Percentiles rank a stretch among this genome's conserved stretches.
phyloP scores from a whole-genome alignment of 2,113 vertebrate genomes.

The Arothron firmamentum region DNA sequence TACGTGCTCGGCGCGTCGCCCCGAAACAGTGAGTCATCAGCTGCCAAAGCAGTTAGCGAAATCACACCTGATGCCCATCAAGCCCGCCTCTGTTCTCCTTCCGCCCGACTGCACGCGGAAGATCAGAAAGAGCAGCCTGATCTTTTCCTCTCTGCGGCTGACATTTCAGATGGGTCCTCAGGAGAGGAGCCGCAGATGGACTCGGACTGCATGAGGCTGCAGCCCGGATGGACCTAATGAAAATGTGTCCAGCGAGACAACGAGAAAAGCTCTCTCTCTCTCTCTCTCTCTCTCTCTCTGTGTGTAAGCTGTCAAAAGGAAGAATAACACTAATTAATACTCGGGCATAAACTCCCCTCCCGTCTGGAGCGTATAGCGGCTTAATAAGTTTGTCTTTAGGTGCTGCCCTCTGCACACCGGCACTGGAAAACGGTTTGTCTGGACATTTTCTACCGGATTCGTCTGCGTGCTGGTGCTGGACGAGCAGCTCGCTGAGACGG shows the following conservation, averaged over 20 bases:
- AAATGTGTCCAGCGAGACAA: background rate
- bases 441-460: conserved; percentile 1
- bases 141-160: conserved; percentile 62
- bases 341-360: background rate
- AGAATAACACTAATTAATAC: background rate
- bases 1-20: conserved; percentile 25
- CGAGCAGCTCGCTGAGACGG: conserved; percentile 30
- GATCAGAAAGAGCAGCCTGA: conserved; percentile 70
- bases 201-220: conserved; percentile 26
- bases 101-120: conserved; percentile 52
- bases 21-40: conserved; percentile 59
- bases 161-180: conserved; percentile 63
- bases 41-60: conserved; percentile 64
- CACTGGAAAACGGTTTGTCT: conserved; percentile 19
- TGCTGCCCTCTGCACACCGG: conserved; percentile 4
- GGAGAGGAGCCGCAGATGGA: conserved; percentile 40
- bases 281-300: no score
- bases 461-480: conserved; percentile 18
- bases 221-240: background rate
- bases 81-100: conserved; percentile 60
- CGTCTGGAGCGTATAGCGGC: conserved; percentile 4
- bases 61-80: conserved; percentile 75
- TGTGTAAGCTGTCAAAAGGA: no score
- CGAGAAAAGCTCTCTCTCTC: background rate
- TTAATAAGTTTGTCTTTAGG: conserved; percentile 28